phyloP scores from a whole-genome alignment of 2,888 invertebrate species.

The Proisotoma minuta region DNA sequence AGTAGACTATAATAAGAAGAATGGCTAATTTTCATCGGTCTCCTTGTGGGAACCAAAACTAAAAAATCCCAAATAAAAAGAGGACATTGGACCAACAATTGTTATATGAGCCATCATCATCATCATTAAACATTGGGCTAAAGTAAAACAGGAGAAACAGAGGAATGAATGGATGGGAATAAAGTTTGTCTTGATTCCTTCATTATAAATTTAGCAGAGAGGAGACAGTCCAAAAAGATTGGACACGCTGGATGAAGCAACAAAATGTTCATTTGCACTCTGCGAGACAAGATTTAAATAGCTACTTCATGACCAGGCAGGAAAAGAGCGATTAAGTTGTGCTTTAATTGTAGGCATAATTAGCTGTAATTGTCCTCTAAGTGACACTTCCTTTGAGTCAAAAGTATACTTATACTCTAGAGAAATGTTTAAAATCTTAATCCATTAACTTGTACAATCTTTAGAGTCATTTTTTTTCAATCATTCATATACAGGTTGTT shows the following conservation, averaged over 20 bases:
- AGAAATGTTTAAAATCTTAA: not conserved
- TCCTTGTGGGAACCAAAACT: constrained; percentile 17
- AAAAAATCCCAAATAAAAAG: constrained; percentile 8
- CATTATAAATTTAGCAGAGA: not conserved
- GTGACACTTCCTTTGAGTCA: constrained; percentile 48
- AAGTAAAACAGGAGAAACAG: not conserved
- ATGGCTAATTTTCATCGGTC: not conserved
- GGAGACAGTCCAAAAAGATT: constrained; percentile 5
- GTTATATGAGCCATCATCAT: constrained; percentile 4
- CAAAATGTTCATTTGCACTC: constrained; percentile 15
- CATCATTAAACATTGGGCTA: not conserved
- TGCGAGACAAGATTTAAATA: constrained; percentile 16
- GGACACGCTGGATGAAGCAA: constrained; percentile 17
- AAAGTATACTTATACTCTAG: not conserved
- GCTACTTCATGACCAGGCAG: constrained; percentile 39
- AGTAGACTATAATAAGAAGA: not conserved
- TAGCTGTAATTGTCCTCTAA: constrained; percentile 47
- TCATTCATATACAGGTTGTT: no score
- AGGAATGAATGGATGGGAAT: not conserved
- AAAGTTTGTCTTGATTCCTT: not conserved
- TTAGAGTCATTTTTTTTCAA: no score
- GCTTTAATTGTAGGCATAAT: constrained; percentile 48
- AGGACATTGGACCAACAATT: constrained; percentile 12
- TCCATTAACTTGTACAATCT: no score
- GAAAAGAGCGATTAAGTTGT: constrained; percentile 48